Evolutionary conservation across 2,797 vertebrate species (phyloP), one percentile per base, ranked within the genome.

Genomic region (Danio aesculapii): DNA sequence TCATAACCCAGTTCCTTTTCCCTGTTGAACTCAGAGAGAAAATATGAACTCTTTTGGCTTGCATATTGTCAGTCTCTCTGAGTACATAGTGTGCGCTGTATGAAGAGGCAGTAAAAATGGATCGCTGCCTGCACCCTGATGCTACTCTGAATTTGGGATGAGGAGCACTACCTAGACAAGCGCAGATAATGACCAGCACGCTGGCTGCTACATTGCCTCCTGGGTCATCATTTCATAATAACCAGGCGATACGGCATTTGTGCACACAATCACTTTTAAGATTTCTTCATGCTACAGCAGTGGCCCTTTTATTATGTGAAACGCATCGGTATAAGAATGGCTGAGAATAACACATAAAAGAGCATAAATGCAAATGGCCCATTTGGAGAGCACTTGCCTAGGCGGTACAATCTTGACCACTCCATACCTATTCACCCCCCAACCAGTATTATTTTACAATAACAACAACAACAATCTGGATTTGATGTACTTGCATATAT

Each of bases 1-100:
- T 86, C 85, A 80, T 72, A 84, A 84, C 69, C 83, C 44, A 75
- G 85, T 84, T 86, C 78, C 78, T 81, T 71, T 82, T 86, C 82
- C 81, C 69, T 75, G 75, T 59, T 81, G 83, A 82, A 55, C 77
- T 72, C 49, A 0, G 67, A 71, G 77, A 55, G 58, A 79, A 79
- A 79, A 79, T 71, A 79, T 78, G 75, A 83, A 79, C 76, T 81
- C 78, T 68, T 78, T 82, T 52, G 81, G 43, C 46, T 68, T 79
- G 72, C 53, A 55, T 78, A 69, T 66, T 74, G 39, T 52, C 75
- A 83, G 70, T 58, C 57, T 62, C 59, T 55, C 68, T 6, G 59
- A 83, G 78, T 66, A 68, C 70, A 84, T 55, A 71, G 64, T 30
- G 62, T 75, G 71, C 17, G 47, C 75, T 10, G 58, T 78, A 81